Base-by-base conservation (phyloP, 2,888 invertebrate genomes). In the Eupithecia dodoneata region DNA sequence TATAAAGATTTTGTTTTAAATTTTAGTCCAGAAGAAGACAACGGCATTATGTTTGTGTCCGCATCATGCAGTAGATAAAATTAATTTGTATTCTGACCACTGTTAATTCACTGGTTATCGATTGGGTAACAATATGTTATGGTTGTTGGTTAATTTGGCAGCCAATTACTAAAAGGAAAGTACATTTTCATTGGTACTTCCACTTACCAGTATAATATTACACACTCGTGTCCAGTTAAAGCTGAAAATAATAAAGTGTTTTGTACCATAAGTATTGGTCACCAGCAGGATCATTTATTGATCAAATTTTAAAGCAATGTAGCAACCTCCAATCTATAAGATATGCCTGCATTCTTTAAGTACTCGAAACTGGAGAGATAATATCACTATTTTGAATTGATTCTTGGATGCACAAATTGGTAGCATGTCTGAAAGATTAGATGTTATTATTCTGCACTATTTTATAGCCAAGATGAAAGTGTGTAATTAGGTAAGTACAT, bases 221-320 rank as follows among this genome's bases (percentile, higher is more conserved):
- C 92, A 93, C 88, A 92, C 93, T 92, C 91, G 93, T 93, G 93
- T 93, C 94, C 91, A 89, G 94, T 89, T 89, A 89, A 91, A 90
- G 92, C 95, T 95, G 95, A 95, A 95, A 95, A 95, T 94, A 92
- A 95, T 92, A 94, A 93, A 93, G 83, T 87, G 84, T 92, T 93
- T 93, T 91, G 91, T 92, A 93, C 90, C 82, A 84, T 84, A 84
- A 84, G 83, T 81, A 82, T 85, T 83, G 86, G 87, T 85, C 86
- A 86, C 81, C 76, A 66, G 30, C 10, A 4, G 45, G 45, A n/a
- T 30, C 5, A 15, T 4, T 15, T 42, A 13, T 67, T 5, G 7
- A 44, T 42, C 15, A n/a, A 69, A 18, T 63, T n/a, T 59, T 18
- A 12, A 30, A 10, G 59, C 9, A 18, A 10, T 18, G 10, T n/a